Evolutionary conservation across 2,113 vertebrate species (phyloP).

Genomic region (Cyprinodon variegatus): DNA sequence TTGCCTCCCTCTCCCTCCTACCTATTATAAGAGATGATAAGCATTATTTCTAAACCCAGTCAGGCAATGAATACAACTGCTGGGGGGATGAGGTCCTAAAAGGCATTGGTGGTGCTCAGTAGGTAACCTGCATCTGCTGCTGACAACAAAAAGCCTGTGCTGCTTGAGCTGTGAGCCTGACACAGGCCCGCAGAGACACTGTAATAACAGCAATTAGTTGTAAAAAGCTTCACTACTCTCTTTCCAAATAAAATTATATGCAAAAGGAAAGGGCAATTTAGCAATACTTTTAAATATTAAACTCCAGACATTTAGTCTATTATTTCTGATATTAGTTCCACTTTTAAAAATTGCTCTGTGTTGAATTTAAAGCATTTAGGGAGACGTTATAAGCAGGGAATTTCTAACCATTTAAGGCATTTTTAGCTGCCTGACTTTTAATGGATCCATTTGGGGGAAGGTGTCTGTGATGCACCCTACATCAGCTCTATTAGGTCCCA

Average conservation of each 20-base stretch:
- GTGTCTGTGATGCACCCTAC: no score
- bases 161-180: conserved; percentile 44
- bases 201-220: conserved; percentile 52
- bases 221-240: conserved; percentile 28
- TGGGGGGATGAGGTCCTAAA: conserved; percentile 47
- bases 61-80: conserved; percentile 47
- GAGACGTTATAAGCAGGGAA: conserved; percentile 21
- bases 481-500: neutral
- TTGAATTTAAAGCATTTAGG: conserved; percentile 28
- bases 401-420: conserved; percentile 21
- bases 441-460: conserved; percentile 19
- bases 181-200: conserved; percentile 31
- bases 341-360: conserved; percentile 25
- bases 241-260: conserved; percentile 44
- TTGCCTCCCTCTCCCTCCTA: conserved; percentile 50
- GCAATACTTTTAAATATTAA: conserved; percentile 17
- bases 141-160: conserved; percentile 32
- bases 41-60: conserved; percentile 51
- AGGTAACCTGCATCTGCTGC: conserved; percentile 39
- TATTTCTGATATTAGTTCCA: conserved; percentile 14
- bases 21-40: conserved; percentile 70
- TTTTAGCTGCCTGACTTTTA: conserved; percentile 43
- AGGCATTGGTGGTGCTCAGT: conserved; percentile 46
- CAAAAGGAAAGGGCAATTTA: conserved; percentile 24
- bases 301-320: conserved; percentile 29